Conservation (phyloP, 2,888 invertebrate genomes). For the Arrhopalites spinosus region DNA sequence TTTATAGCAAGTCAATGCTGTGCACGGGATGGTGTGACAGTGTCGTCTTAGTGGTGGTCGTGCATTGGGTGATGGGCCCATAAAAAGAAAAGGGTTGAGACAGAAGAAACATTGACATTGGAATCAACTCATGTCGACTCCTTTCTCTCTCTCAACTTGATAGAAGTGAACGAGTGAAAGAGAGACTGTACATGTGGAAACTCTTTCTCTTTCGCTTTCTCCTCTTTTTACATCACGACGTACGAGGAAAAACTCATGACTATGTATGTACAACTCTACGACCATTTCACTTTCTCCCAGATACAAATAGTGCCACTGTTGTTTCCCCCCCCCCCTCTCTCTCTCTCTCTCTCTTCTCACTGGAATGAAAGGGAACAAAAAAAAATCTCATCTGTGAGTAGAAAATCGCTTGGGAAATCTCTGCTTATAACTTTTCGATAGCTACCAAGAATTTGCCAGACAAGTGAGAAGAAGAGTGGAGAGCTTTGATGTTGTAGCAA, state of each 20-base stretch:
- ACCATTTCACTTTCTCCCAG: slow-evolving; percentile 6
- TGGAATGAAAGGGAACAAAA: neutral
- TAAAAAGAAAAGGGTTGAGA: too few species aligned
- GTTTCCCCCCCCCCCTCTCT: neutral
- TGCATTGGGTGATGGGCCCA: slow-evolving; percentile 16
- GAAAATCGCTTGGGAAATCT: slow-evolving; percentile 51
- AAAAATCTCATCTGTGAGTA: slow-evolving; percentile 48
- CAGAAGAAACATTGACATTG: too few species aligned
- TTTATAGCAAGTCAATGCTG: neutral
- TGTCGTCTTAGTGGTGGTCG: neutral
- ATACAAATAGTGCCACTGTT: neutral
- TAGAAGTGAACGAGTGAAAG: too few species aligned
- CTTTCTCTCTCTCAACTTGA: neutral
- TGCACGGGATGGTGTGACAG: too few species aligned
- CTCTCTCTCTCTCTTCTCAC: slow-evolving; percentile 18
- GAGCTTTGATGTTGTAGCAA: neutral
- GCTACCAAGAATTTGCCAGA: slow-evolving; percentile 39
- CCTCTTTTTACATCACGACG: neutral
- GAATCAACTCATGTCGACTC: neutral
- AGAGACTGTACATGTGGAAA: too few species aligned
- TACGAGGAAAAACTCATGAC: slow-evolving; percentile 9
- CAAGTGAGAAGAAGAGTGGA: neutral
- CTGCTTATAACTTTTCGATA: slow-evolving; percentile 51
- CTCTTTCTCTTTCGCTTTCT: neutral
- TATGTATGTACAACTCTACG: slow-evolving; percentile 13